Evolutionary conservation across 92 coral and sea anemone genomes (phyloP).

Genomic region (Heteractis magnifica): DNA sequence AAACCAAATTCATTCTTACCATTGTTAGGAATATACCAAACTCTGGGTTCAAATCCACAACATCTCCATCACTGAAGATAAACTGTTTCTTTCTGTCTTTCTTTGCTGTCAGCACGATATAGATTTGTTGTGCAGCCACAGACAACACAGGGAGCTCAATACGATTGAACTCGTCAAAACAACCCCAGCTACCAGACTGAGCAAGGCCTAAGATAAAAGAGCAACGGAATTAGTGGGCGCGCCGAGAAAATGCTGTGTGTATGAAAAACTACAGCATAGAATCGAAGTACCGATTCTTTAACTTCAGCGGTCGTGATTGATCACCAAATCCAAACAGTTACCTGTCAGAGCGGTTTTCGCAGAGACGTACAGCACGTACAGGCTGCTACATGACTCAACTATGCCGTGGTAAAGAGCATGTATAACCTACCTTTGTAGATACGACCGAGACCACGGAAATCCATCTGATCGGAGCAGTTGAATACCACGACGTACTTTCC

Average conservation of each 20-base stretch:
- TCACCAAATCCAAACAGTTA: no score
- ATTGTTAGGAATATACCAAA: constrained; percentile 86
- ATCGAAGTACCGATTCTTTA: no score
- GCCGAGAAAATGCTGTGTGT: no score
- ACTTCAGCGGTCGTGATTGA: no score
- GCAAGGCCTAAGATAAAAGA: constrained; percentile 59
- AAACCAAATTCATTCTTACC: constrained; percentile 37
- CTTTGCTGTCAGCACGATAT: constrained; percentile 85
- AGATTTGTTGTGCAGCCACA: constrained; percentile 90
- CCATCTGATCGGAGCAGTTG: constrained; percentile 94
- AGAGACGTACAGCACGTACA: no score
- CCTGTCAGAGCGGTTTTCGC: background rate
- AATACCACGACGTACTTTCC: constrained; percentile 90
- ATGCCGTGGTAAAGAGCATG: no score
- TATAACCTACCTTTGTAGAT: constrained; percentile 71
- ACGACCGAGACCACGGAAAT: constrained; percentile 86
- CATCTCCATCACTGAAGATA: constrained; percentile 83
- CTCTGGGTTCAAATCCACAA: constrained; percentile 84
- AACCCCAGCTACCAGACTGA: constrained; percentile 93
- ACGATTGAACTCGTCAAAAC: constrained; percentile 90
- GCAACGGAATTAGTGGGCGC: background rate
- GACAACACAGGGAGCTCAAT: constrained; percentile 90
- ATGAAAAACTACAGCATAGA: no score
- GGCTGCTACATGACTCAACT: no score
- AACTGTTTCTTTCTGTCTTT: constrained; percentile 88